Conservation (phyloP, 1,140 invertebrate species). For the Uloborus diversus region DNA sequence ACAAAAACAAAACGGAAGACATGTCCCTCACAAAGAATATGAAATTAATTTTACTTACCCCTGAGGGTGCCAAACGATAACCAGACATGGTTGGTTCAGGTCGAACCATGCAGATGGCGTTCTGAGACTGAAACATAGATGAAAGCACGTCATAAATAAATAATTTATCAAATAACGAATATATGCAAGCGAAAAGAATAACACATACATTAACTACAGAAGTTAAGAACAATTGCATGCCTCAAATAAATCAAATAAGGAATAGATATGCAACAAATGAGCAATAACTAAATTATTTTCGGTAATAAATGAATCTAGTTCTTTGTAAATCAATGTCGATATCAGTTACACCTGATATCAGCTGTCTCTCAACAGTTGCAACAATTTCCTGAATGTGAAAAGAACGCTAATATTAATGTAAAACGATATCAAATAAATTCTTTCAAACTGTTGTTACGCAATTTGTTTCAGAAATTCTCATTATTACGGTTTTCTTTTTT, state of each 20-base stretch:
- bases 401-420: too few species aligned
- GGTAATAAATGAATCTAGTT: too few species aligned
- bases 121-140: conserved; percentile 32
- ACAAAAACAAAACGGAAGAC: neutral
- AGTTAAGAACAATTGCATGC: neutral
- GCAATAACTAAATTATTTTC: neutral
- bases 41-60: conserved; percentile 1
- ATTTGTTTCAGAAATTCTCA: too few species aligned
- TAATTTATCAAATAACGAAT: neutral
- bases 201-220: neutral
- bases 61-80: conserved; percentile 11
- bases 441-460: too few species aligned
- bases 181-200: neutral
- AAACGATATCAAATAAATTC: too few species aligned
- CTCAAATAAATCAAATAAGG: neutral
- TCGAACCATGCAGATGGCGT: conserved; percentile 37
- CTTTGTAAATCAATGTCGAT: too few species aligned
- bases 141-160: neutral
- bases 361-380: too few species aligned
- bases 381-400: too few species aligned
- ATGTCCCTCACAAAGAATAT: neutral
- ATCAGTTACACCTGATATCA: too few species aligned
- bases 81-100: conserved; percentile 31
- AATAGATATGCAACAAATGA: neutral
- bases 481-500: too few species aligned